phyloP scores from a whole-genome alignment of 2,797 vertebrate genomes.

The Rhyacichthys aspro region DNA sequence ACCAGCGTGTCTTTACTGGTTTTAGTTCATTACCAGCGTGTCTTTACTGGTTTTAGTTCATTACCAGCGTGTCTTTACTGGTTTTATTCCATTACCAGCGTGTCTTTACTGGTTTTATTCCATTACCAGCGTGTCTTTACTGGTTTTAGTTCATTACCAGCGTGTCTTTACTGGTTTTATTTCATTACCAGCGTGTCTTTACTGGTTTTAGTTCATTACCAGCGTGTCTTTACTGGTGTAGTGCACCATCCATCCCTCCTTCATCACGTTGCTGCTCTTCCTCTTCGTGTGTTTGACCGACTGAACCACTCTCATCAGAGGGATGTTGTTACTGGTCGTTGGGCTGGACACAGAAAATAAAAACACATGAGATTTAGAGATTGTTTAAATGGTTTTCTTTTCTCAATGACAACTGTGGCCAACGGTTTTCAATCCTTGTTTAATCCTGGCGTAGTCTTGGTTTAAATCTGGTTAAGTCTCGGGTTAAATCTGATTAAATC shows the following conservation, averaged over 20 bases:
- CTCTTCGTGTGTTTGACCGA: constrained; percentile 97
- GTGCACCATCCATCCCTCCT: constrained; percentile 98
- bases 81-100: neutral
- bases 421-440: neutral
- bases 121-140: no score
- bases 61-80: no score
- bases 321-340: constrained; percentile 98
- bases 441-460: neutral
- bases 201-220: constrained; percentile 71
- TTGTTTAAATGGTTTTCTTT: no score
- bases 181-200: no score
- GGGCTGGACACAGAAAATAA: constrained; percentile 79
- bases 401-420: no score
- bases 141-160: no score
- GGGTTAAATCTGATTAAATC: neutral
- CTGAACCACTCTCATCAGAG: constrained; percentile 96
- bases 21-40: no score
- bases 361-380: no score
- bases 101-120: constrained; percentile 18
- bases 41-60: no score
- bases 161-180: no score
- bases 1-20: no score
- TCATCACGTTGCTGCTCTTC: constrained; percentile 94
- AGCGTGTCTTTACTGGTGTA: constrained; percentile 94
- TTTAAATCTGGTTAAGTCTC: neutral